These are phyloP conservation scores for Erebia aethiops DNA, from an alignment of 2,888 invertebrate species.

Conservation along the genomic window DNA sequence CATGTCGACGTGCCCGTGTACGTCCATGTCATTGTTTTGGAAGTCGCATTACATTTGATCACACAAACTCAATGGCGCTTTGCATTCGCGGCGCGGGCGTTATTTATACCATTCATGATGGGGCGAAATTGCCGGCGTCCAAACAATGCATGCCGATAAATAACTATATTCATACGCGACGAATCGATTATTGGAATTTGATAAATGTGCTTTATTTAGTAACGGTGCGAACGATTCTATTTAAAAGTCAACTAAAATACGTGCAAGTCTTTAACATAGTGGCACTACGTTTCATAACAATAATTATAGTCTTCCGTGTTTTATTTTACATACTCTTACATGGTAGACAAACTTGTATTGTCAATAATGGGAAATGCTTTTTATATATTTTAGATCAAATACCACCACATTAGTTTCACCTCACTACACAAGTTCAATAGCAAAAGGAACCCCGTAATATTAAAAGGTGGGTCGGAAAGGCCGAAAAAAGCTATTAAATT, in stretches of 20 bases:
- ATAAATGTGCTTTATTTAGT: slow-evolving; percentile 30
- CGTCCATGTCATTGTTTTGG: slow-evolving; percentile 13
- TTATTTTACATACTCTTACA: too few relatives aligned
- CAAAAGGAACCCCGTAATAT: slow-evolving; percentile 30
- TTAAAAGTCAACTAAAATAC: neutral
- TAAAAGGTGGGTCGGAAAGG: slow-evolving; percentile 49
- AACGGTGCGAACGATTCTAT: slow-evolving; percentile 17
- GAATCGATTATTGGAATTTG: slow-evolving; percentile 35
- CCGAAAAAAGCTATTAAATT: slow-evolving; percentile 68
- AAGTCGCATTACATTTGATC: slow-evolving; percentile 7
- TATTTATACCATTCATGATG: slow-evolving; percentile 45
- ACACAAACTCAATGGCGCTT: slow-evolving; percentile 25
- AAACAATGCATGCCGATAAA: slow-evolving; percentile 38
- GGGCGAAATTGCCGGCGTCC: slow-evolving; percentile 35
- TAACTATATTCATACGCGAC: slow-evolving; percentile 44
- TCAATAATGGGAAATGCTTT: neutral
- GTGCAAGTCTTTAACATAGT: neutral
- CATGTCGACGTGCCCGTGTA: slow-evolving; percentile 6
- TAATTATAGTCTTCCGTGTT: too few relatives aligned
- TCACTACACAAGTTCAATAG: neutral
- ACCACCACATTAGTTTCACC: neutral
- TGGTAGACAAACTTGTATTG: too few relatives aligned
- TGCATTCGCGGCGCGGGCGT: slow-evolving; percentile 32
- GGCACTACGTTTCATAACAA: neutral
- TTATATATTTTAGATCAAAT: slow-evolving; percentile 2